phyloP scores from a whole-genome alignment of 1,140 invertebrate genomes.

The Helicoverpa armigera region DNA sequence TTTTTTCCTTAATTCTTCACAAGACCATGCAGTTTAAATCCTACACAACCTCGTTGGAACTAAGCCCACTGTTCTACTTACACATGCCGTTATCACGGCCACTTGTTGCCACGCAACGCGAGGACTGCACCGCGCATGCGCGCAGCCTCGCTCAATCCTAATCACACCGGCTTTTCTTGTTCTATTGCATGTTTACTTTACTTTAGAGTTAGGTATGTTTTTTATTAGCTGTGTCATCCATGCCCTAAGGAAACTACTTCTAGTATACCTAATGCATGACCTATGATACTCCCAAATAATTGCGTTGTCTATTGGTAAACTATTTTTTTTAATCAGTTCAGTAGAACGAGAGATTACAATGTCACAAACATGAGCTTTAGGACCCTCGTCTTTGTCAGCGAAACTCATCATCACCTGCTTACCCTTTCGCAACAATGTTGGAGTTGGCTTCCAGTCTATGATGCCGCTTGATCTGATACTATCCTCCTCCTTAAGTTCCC shows the following conservation, averaged over 20 bases:
- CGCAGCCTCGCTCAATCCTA: slow-evolving; percentile 51
- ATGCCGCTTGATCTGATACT: too few species aligned
- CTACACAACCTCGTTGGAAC: neutral
- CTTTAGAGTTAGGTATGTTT: neutral
- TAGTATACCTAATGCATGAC: neutral
- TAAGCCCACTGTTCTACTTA: neutral
- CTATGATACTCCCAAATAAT: too few species aligned
- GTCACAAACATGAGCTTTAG: too few species aligned
- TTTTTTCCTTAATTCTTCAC: neutral
- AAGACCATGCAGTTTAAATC: neutral
- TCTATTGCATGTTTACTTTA: neutral
- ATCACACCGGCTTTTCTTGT: slow-evolving; percentile 19
- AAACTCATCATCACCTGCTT: too few species aligned
- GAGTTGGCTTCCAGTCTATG: too few species aligned
- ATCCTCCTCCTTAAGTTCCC: too few species aligned
- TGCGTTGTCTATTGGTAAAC: too few species aligned
- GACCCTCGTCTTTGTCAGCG: too few species aligned
- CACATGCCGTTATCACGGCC: slow-evolving; percentile 27
- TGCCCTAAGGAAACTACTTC: too few species aligned
- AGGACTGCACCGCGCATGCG: slow-evolving; percentile 57
- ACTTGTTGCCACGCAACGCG: slow-evolving; percentile 67
- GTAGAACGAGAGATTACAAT: too few species aligned
- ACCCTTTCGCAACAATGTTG: too few species aligned
- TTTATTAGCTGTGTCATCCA: neutral
- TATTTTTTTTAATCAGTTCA: too few species aligned